Conservation (phyloP, 2,888 invertebrate species). For the Epistrophella euchroma region DNA sequence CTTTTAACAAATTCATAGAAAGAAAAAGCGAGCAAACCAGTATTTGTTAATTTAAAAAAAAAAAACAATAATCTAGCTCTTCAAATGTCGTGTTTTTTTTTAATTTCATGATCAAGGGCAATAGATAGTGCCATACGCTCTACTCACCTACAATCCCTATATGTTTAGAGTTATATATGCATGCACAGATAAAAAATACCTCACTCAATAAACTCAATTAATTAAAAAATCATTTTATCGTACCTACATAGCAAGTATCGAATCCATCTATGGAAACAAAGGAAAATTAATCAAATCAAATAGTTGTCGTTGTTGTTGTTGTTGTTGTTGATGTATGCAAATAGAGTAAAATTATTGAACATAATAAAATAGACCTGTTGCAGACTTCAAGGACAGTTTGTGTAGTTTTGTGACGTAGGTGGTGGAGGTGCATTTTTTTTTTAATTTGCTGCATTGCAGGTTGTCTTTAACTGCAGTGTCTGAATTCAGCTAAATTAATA, state of each 20-base stretch:
- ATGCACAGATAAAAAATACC: not conserved
- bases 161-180: not conserved
- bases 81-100: not conserved
- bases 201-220: slow-evolving; percentile 28
- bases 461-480: not conserved
- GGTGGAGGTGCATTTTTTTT: not conserved
- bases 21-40: not conserved
- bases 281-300: slow-evolving; percentile 36
- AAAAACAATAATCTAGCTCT: not conserved
- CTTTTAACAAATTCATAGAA: not conserved
- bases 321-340: slow-evolving; percentile 11
- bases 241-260: not conserved
- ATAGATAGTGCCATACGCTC: not conserved
- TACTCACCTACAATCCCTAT: no score
- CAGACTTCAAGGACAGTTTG: slow-evolving; percentile 9
- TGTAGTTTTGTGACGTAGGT: not conserved
- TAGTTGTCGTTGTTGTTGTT: not conserved
- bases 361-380: slow-evolving; percentile 24
- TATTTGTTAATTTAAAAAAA: not conserved
- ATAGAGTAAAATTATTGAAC: slow-evolving; percentile 10
- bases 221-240: slow-evolving; percentile 32
- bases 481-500: no score
- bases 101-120: slow-evolving; percentile 1
- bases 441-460: not conserved
- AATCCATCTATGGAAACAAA: slow-evolving; percentile 33